These are phyloP conservation scores for Sebastes taczanowskii DNA, from an alignment of 2,797 vertebrate species.

Conservation along the genomic window DNA sequence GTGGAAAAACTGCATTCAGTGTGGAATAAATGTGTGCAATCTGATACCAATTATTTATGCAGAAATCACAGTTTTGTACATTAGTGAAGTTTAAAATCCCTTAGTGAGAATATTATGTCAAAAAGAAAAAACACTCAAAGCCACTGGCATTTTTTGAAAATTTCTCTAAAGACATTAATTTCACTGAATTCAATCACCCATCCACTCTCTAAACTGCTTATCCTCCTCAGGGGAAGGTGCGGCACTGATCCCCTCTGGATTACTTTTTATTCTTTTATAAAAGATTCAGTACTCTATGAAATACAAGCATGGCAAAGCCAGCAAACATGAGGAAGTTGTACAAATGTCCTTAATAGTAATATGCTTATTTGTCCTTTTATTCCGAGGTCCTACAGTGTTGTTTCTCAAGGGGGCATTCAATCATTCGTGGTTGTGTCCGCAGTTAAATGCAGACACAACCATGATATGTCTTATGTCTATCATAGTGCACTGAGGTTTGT, in stretches of 20 bases:
- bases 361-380: neutral
- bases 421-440: neutral
- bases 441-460: too few species aligned
- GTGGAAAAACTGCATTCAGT: neutral
- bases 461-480: too few species aligned
- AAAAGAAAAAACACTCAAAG: neutral
- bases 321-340: neutral
- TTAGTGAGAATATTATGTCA: neutral
- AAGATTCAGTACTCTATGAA: neutral
- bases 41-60: neutral
- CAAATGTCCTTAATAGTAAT: neutral
- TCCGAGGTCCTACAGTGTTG: too few species aligned
- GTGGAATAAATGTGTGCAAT: neutral
- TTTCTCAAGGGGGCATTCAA: neutral
- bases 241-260: constrained; percentile 34
- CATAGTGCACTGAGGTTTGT: too few species aligned
- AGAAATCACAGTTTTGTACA: neutral
- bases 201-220: neutral
- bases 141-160: neutral
- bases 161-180: neutral
- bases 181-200: constrained; percentile 2
- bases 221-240: neutral
- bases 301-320: neutral
- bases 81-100: neutral
- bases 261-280: constrained; percentile 6